Conservation (phyloP, 2,888 invertebrate species). For the Alitta virens region DNA sequence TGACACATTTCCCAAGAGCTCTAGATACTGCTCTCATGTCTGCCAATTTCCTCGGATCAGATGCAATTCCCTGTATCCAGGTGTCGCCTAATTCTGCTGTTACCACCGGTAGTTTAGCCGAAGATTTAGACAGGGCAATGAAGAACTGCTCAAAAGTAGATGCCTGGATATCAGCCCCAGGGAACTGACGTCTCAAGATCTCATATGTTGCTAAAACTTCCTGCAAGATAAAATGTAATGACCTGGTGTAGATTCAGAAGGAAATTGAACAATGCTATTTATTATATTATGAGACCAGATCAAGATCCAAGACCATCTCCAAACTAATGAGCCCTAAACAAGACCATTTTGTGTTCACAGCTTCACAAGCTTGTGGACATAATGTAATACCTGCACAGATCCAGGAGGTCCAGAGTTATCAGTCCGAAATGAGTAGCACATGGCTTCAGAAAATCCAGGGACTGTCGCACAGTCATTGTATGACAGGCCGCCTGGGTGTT, state of each 20-base stretch:
- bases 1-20: slow-evolving; percentile 23
- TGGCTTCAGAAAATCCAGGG: slow-evolving; percentile 37
- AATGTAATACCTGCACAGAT: slow-evolving; percentile 31
- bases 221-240: no score
- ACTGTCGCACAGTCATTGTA: slow-evolving; percentile 39
- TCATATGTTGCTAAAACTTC: slow-evolving; percentile 45
- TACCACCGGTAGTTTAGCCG: slow-evolving; percentile 17
- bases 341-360: no score
- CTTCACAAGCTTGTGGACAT: no score
- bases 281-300: no score
- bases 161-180: slow-evolving; percentile 38
- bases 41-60: slow-evolving; percentile 47
- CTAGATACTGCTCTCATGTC: slow-evolving; percentile 27
- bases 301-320: no score
- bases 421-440: slow-evolving; percentile 50
- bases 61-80: slow-evolving; percentile 49
- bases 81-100: slow-evolving; percentile 42
- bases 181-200: slow-evolving; percentile 42
- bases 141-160: slow-evolving; percentile 44
- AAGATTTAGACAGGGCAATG: slow-evolving; percentile 11
- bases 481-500: slow-evolving; percentile 45
- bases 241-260: no score
- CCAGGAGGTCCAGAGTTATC: slow-evolving; percentile 51
- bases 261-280: neutral
- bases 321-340: no score